A percentile compares a stretch with the other conserved stretches of the same genome.
Conservation (phyloP, 53 echinoderm and acorn worm genomes). For the Henricia sp. region DNA sequence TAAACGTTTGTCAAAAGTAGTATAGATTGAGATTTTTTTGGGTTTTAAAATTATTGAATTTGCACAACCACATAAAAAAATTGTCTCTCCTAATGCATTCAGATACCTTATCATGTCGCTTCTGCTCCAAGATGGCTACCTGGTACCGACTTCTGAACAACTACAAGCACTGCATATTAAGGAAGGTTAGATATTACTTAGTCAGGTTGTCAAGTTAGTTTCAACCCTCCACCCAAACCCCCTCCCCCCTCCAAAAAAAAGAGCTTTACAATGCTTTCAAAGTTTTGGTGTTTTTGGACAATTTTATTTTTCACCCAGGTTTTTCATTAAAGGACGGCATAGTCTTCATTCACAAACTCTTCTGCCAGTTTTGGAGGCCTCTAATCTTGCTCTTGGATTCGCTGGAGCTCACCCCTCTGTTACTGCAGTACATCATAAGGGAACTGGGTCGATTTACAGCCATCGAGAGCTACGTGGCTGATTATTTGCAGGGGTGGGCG, state of each 20-base stretch:
- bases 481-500: constrained; percentile 59
- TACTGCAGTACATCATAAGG: constrained; percentile 46
- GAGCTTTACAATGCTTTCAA: too few species aligned
- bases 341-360: constrained; percentile 1
- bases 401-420: constrained; percentile 44
- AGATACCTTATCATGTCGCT: constrained; percentile 51
- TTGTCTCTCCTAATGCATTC: background rate
- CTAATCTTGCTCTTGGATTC: constrained; percentile 48
- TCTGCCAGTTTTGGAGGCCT: constrained; percentile 65
- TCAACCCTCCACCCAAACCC: too few species aligned
- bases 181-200: constrained; percentile 47
- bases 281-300: too few species aligned
- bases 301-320: too few species aligned
- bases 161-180: constrained; percentile 44
- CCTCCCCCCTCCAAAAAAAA: too few species aligned
- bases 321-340: background rate
- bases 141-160: constrained; percentile 70
- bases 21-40: background rate
- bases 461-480: constrained; percentile 11
- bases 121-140: constrained; percentile 74
- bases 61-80: background rate
- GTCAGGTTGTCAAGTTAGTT: too few species aligned
- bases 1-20: background rate
- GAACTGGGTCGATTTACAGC: constrained; percentile 53
- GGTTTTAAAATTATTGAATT: too few species aligned